Evolutionary conservation across 2,113 vertebrate genomes (phyloP), one percentile per base, ranked within the genome.

Genomic region (Actenoides hombroni): DNA sequence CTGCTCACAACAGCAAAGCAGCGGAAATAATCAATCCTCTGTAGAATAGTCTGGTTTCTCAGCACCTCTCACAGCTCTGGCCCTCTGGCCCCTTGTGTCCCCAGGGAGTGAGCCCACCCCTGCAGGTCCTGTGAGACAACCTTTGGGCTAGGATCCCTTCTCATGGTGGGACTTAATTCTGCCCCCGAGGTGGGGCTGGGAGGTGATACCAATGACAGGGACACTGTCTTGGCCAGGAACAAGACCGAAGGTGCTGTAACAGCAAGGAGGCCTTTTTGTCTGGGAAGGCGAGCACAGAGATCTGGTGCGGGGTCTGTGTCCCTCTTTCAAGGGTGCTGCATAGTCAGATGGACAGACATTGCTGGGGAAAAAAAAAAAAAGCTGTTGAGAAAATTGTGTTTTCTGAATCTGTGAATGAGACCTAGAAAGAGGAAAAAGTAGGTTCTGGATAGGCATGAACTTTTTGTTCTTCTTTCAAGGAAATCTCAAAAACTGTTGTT

Each of bases 91-190:
- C 16, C 18, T 42, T 1, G 4, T 11, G 4, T 68, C 42, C 3
- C 1, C 67, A 6, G 12, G 15, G 39, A 16, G 53, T 26, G 21
- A 77, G 20, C 29, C 39, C 25, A 12, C 15, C 42, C 49, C 61
- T 0, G 0, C 31, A 25, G 61, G 23, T 56, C 40, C 74, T 78
- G 80, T 3, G 1, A n/a, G 64, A 70, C 6, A 40, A 17, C 5
- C 1, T 1, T 37, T 37, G 68, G 56, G 39, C 13, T 46, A 19
- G 56, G 64, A 33, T 29, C 3, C 1, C 25, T 70, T 31, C 51
- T 70, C n/a, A 2, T 3, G 24, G 11, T 46, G 54, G 49, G 49
- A 56, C 7, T 39, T 49, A 5, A n/a, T 51, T 64, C 83, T 83
- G 19, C 23, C 40, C 25, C 49, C 1, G 0, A 21, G n/a, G 37